phyloP scores from a whole-genome alignment of 1,140 invertebrate genomes.

The Drosophila rhopaloa region DNA sequence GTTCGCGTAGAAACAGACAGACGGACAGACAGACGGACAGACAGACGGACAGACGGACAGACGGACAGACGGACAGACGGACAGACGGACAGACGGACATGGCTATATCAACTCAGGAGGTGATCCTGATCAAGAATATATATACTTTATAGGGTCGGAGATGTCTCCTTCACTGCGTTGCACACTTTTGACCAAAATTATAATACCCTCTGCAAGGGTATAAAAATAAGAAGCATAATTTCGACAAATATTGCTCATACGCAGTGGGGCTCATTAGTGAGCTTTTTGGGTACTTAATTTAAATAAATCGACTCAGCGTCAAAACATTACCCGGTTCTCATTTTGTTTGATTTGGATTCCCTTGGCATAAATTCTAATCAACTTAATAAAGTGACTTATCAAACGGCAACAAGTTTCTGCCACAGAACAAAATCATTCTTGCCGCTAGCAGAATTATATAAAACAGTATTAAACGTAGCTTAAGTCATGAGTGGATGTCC shows the following conservation, averaged over 20 bases:
- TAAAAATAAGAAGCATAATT: slow-evolving; percentile 31
- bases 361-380: slow-evolving; percentile 42
- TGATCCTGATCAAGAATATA: no score
- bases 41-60: no score
- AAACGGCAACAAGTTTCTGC: slow-evolving; percentile 21
- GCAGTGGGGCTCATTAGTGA: slow-evolving; percentile 46
- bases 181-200: no score
- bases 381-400: slow-evolving; percentile 45
- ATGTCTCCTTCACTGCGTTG: no score
- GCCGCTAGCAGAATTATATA: slow-evolving; percentile 3
- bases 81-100: no score
- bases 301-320: slow-evolving; percentile 50
- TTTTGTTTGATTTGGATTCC: background rate
- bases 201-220: no score
- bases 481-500: background rate
- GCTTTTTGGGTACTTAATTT: slow-evolving; percentile 36
- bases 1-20: no score
- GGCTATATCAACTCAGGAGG: no score
- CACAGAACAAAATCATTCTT: slow-evolving; percentile 5
- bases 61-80: no score
- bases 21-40: no score
- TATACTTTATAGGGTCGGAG: no score
- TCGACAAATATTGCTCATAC: slow-evolving; percentile 62
- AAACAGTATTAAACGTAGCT: background rate
- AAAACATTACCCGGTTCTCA: slow-evolving; percentile 6